Conservation (phyloP, 2,888 invertebrate species). For the Pheosia tremula region DNA sequence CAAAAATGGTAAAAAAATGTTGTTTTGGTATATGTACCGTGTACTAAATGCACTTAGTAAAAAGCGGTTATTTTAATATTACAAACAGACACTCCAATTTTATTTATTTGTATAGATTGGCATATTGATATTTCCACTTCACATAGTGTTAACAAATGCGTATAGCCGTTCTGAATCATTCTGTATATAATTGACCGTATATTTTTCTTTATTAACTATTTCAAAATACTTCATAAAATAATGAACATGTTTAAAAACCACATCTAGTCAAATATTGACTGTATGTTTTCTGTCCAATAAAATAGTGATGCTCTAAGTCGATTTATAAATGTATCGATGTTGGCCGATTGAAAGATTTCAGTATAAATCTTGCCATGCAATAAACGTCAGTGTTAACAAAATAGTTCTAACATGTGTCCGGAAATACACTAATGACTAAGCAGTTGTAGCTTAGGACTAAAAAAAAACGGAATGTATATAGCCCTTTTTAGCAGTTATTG, state of each 20-base stretch:
- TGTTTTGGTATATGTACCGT: too few relatives aligned
- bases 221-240: not conserved
- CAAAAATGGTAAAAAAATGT: too few relatives aligned
- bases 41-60: too few relatives aligned
- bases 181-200: not conserved
- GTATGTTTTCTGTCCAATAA: constrained; percentile 29
- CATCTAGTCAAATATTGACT: constrained; percentile 46
- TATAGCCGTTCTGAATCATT: too few relatives aligned
- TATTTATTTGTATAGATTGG: too few relatives aligned
- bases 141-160: too few relatives aligned
- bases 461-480: not conserved
- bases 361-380: constrained; percentile 38
- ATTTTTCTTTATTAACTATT: not conserved
- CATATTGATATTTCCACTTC: too few relatives aligned
- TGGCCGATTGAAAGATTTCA: constrained; percentile 28
- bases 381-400: constrained; percentile 29
- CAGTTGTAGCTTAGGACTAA: not conserved
- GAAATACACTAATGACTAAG: not conserved
- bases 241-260: constrained; percentile 12
- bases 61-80: too few relatives aligned
- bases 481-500: not conserved
- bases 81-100: too few relatives aligned
- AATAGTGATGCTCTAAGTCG: constrained; percentile 36
- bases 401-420: not conserved
- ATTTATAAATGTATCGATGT: constrained; percentile 29